Base-by-base conservation (phyloP, 2,888 invertebrate genomes). In the Agonum fuliginosum region DNA sequence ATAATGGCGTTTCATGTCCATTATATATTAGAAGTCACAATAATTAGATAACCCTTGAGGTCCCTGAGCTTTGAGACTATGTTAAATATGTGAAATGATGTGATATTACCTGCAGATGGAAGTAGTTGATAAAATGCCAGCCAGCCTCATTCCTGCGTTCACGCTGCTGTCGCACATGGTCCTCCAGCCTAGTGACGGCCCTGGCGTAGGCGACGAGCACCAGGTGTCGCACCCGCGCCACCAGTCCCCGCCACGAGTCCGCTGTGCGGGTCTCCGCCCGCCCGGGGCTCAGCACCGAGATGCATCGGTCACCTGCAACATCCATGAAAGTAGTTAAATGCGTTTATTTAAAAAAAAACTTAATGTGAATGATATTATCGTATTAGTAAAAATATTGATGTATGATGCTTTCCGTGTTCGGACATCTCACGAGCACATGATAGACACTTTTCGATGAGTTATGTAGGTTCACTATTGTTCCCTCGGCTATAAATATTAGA, bases 101-200 rank as follows among this genome's bases (percentile, higher is more conserved):
- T n/a, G n/a, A n/a, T n/a, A n/a, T 34, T 87, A 94, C 95, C 91
- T 96, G 96, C 81, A 98, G 90, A 81, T 96, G 91, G 88, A 98
- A 98, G 88, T 98, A 98, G 86, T 94, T 93, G 86, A 95, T 95
- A 88, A 98, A 98, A 86, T 95, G 95, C 98, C 98, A 98, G 24
- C 94, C 95, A 0, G 91, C 90, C 83, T 97, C 95, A 86, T 95
- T 98, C 74, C 98, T 89, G 83, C 93, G 93, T 85, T 98, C 98
- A 78, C 98, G 90, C 83, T 96, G 94, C 78, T 94, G 94, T 81
- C 98, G 89, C 88, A 98, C 95, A 81, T 95, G 90, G 84, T 97
- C 97, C 86, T 97, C 97, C 86, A 97, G 95, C 83, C 93, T 93
- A 58, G 93, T 90, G 27, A 98, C 90, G 22, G 95, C 94, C 81